phyloP scores from a whole-genome alignment of 2,888 invertebrate genomes.

The Epistrophella euchroma region DNA sequence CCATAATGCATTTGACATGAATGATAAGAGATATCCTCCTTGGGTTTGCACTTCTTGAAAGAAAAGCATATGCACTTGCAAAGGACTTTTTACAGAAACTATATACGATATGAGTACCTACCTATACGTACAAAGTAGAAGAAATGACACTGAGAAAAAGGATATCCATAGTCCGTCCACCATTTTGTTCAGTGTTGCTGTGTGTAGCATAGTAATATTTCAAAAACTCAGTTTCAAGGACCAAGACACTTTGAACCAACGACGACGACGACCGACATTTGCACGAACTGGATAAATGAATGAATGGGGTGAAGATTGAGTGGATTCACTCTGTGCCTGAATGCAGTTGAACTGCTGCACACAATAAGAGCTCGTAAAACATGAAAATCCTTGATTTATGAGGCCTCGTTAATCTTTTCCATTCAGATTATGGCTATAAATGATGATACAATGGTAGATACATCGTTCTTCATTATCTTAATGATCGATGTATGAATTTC shows the following conservation, averaged over 20 bases:
- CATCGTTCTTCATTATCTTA: constrained; percentile 45
- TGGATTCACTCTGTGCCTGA: constrained; percentile 63
- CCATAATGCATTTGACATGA: constrained; percentile 53
- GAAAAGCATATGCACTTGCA: constrained; percentile 31
- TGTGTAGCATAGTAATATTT: constrained; percentile 67
- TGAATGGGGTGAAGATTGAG: constrained; percentile 65
- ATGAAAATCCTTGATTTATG: constrained; percentile 72
- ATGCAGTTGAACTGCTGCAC: constrained; percentile 66
- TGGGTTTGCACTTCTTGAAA: constrained; percentile 32
- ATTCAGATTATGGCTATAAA: constrained; percentile 56
- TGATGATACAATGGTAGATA: constrained; percentile 44
- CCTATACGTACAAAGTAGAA: too few relatives aligned
- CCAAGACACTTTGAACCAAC: constrained; percentile 51
- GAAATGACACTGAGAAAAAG: constrained; percentile 24
- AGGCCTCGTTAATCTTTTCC: constrained; percentile 60
- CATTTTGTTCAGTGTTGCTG: constrained; percentile 11
- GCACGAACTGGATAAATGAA: constrained; percentile 39
- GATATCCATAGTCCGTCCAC: constrained; percentile 23
- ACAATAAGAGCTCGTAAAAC: constrained; percentile 69
- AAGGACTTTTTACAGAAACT: neutral
- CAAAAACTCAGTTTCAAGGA: constrained; percentile 49
- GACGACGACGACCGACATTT: constrained; percentile 42
- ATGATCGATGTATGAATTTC: constrained; percentile 30
- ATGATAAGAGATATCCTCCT: constrained; percentile 43
- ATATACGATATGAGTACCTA: too few relatives aligned